Conservation (phyloP, 2,888 invertebrate genomes). For the Synanthedon myopaeformis region DNA sequence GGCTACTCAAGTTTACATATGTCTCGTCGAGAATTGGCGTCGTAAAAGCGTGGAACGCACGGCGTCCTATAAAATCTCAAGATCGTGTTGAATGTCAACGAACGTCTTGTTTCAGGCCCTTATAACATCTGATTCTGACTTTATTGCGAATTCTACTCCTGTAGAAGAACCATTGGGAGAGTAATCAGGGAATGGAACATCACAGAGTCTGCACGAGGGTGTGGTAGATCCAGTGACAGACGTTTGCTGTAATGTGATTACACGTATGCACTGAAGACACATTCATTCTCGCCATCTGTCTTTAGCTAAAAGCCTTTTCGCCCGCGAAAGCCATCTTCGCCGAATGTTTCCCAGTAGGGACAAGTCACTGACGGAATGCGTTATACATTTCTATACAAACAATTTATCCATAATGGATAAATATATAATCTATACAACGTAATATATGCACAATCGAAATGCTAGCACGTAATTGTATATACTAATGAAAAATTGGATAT, state of each 20-base stretch:
- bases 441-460: too few relatives aligned
- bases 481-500: too few relatives aligned
- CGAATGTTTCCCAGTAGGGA: conserved; percentile 12
- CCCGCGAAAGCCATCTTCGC: conserved; percentile 14
- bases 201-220: too few relatives aligned
- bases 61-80: conserved; percentile 10
- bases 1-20: conserved; percentile 11
- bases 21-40: conserved; percentile 12
- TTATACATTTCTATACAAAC: too few relatives aligned
- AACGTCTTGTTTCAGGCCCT: not conserved
- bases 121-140: not conserved
- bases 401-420: too few relatives aligned
- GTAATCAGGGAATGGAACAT: too few relatives aligned
- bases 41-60: conserved; percentile 10
- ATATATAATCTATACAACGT: too few relatives aligned
- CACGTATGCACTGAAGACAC: conserved; percentile 2
- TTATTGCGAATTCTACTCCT: too few relatives aligned
- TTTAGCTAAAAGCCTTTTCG: conserved; percentile 14
- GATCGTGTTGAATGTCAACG: conserved; percentile 9
- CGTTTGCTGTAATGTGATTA: too few relatives aligned
- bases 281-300: conserved; percentile 10
- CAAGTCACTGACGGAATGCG: not conserved
- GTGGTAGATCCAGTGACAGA: too few relatives aligned
- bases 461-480: too few relatives aligned
- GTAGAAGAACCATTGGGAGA: too few relatives aligned